Conservation (phyloP, 2,797 vertebrate genomes). For the Sciaenops ocellatus region DNA sequence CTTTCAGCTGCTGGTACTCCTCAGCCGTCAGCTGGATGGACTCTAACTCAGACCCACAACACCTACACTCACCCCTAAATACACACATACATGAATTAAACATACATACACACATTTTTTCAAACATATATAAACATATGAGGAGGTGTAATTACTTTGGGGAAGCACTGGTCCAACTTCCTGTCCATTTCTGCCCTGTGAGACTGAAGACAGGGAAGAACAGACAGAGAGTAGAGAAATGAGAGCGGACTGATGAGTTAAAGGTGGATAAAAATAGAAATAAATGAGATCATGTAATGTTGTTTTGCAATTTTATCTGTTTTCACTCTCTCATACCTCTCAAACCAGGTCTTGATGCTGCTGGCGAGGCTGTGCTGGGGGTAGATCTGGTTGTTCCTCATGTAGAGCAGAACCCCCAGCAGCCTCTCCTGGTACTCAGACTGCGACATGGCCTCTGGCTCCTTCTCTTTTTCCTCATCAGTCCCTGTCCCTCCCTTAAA, state of each 20-base stretch:
- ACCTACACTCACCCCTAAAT: slow-evolving; percentile 70
- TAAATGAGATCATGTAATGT: neutral
- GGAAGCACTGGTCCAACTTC: slow-evolving; percentile 82
- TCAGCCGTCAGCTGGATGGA: slow-evolving; percentile 81
- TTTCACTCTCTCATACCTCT: slow-evolving; percentile 86
- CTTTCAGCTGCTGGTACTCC: slow-evolving; percentile 90
- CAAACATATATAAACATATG: neutral
- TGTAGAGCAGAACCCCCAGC: slow-evolving; percentile 85
- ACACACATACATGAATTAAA: slow-evolving; percentile 60
- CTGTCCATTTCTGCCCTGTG: slow-evolving; percentile 88
- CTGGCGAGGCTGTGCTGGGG: slow-evolving; percentile 85
- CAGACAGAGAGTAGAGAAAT: slow-evolving; percentile 5
- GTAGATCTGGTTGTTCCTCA: slow-evolving; percentile 93
- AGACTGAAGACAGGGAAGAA: slow-evolving; percentile 80
- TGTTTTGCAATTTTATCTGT: neutral
- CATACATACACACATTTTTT: slow-evolving; percentile 71
- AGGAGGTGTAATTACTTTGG: slow-evolving; percentile 84
- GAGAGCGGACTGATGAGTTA: neutral
- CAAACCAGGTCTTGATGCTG: slow-evolving; percentile 93
- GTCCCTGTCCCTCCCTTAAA: slow-evolving; percentile 81
- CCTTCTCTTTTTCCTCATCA: slow-evolving; percentile 36
- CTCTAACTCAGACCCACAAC: slow-evolving; percentile 75
- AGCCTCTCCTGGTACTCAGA: slow-evolving; percentile 82
- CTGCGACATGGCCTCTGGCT: neutral
- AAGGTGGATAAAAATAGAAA: no score